Conservation (phyloP, 1,140 invertebrate species). For the Ooceraea biroi region DNA sequence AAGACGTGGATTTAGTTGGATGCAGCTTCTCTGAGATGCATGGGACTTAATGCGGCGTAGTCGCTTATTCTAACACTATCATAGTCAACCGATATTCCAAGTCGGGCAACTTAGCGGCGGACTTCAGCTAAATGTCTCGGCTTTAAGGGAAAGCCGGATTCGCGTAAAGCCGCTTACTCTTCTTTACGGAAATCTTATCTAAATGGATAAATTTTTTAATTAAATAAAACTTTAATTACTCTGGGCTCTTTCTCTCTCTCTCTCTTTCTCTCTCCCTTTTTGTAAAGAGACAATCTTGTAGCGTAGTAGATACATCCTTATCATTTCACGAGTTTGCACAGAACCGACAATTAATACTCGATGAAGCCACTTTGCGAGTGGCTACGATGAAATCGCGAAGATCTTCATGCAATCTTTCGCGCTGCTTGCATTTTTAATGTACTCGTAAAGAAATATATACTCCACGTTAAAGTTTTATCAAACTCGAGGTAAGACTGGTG, state of each 20-base stretch:
- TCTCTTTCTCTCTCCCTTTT: too few relatives aligned
- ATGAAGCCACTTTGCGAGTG: not conserved
- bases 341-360: slow-evolving; percentile 1
- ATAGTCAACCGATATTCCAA: slow-evolving; percentile 13
- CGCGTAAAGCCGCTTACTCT: slow-evolving; percentile 19
- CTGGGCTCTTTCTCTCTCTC: too few relatives aligned
- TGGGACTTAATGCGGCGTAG: not conserved
- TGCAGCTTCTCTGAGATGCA: not conserved
- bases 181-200: not conserved
- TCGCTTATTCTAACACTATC: slow-evolving; percentile 14
- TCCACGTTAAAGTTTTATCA: slow-evolving; percentile 17
- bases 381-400: not conserved
- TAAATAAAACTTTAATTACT: slow-evolving; percentile 6
- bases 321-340: not conserved
- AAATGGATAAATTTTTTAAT: not conserved
- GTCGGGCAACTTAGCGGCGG: slow-evolving; percentile 5
- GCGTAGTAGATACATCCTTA: not conserved
- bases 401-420: slow-evolving; percentile 19
- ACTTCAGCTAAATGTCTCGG: slow-evolving; percentile 22
- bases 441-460: slow-evolving; percentile 36
- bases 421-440: not conserved
- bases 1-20: not conserved
- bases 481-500: slow-evolving; percentile 12
- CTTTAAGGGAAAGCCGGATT: slow-evolving; percentile 23
- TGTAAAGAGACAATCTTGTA: not conserved